phyloP scores from a whole-genome alignment of 2,888 invertebrate genomes.

The Platerodrilus igneus region DNA sequence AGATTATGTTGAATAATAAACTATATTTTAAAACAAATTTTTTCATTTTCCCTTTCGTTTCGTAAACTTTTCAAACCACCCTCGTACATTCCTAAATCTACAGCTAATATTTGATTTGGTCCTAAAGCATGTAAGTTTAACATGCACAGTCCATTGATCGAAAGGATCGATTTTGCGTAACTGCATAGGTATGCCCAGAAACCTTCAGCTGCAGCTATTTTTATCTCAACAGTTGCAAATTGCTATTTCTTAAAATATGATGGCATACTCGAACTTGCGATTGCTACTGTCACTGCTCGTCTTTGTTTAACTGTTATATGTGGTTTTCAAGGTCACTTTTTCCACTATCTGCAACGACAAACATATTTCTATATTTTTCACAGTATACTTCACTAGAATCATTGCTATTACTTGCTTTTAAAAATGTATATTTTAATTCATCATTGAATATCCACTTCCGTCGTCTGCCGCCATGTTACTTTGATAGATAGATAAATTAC shows the following conservation, averaged over 20 bases:
- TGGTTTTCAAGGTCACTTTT: constrained; percentile 1
- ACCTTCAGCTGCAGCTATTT: constrained; percentile 1
- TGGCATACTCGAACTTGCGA: not conserved
- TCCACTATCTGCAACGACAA: constrained; percentile 1
- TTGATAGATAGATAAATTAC: too few relatives aligned
- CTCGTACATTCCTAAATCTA: too few relatives aligned
- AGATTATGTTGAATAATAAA: too few relatives aligned
- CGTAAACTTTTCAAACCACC: too few relatives aligned
- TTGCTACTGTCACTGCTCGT: not conserved
- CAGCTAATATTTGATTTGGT: too few relatives aligned
- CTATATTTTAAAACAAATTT: too few relatives aligned
- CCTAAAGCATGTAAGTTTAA: too few relatives aligned
- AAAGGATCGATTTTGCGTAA: not conserved
- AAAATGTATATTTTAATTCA: constrained; percentile 1
- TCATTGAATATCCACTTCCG: too few relatives aligned
- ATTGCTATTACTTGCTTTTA: not conserved
- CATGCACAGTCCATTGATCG: not conserved
- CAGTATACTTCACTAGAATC: constrained; percentile 1
- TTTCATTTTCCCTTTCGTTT: too few relatives aligned
- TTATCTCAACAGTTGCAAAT: not conserved
- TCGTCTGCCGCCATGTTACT: too few relatives aligned
- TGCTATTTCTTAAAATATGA: constrained; percentile 1
- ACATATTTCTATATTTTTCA: not conserved
- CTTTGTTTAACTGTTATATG: not conserved
- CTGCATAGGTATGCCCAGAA: not conserved